Percentiles rank a stretch among this genome's conserved stretches.
Conservation (phyloP, 2,888 invertebrate genomes). For the Helobdella robusta region DNA sequence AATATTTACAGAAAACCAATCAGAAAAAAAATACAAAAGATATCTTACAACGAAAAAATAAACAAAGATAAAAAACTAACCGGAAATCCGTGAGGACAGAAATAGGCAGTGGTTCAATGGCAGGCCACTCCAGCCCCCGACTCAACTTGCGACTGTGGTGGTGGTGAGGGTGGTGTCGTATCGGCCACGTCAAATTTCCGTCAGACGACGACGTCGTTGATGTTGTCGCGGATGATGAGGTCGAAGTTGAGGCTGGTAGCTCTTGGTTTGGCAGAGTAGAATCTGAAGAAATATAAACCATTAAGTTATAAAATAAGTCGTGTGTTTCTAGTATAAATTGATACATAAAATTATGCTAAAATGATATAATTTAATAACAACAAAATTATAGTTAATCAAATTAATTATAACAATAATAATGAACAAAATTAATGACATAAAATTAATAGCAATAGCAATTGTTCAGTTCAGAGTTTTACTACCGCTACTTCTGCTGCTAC, state of each 20-base stretch:
- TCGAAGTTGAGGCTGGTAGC: not conserved
- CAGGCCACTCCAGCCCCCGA: constrained; percentile 49
- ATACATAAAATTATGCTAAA: no score
- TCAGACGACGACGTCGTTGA: constrained; percentile 8
- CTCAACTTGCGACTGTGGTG: constrained; percentile 38
- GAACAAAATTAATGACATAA: no score
- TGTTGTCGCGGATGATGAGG: not conserved
- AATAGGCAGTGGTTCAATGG: constrained; percentile 66
- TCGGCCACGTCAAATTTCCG: constrained; percentile 35
- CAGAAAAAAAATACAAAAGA: not conserved
- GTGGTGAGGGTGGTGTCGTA: constrained; percentile 45
- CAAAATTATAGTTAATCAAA: no score
- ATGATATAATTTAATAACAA: no score
- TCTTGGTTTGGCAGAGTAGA: constrained; percentile 7
- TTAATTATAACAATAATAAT: no score
- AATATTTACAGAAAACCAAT: not conserved
- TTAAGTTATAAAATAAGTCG: no score
- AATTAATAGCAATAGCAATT: no score
- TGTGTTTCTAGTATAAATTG: no score
- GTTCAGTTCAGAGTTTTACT: no score
- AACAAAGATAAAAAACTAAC: constrained; percentile 51
- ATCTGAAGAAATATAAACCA: not conserved
- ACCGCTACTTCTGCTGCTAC: no score
- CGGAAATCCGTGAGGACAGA: constrained; percentile 78
- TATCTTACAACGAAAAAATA: not conserved